Evolutionary conservation across 2,113 vertebrate species (phyloP), one percentile per base, ranked within the genome.

Genomic region (Pyrgilauda ruficollis): DNA sequence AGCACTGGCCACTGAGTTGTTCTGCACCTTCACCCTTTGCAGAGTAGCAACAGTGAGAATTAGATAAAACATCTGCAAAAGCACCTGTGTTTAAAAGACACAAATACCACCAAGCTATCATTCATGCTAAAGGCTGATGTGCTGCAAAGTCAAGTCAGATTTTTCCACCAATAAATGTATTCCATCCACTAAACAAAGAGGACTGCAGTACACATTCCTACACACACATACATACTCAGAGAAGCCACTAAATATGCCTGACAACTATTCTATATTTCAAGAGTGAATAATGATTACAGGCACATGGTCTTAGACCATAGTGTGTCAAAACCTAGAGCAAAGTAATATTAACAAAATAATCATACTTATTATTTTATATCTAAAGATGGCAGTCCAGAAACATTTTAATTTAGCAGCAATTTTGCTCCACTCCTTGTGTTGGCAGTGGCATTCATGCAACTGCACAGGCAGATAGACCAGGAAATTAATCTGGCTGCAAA

Each of bases 401-500:
- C 73, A 90, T 69, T 81, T 90, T 90, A 74, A 94, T 89, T 87
- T 77, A 89, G 64, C 55, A 66, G 50, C 52, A 73, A 74, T 84
- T 92, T 84, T 90, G 68, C 43, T 91, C 33, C 33, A 33, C 27
- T 90, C 76, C 91, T 78, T 81, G 30, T 68, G 47, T 24, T 64
- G 41, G 80, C 80, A 84, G 72, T 75, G 80, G 76, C 73, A 84
- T 95, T 93, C 94, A 94, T 59, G 33, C 52, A 82, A 93, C 77
- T 79, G 77, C 82, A 84, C 52, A 56, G 76, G 80, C 61, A 93
- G 84, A 79, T 23, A 94, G 64, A 72, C 39, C 94, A 93, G 86
- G 80, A 95, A 97, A 95, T 94, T 92, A 92, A 94, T 94, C 55
- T 55, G 43, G 63, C 72, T 88, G 79, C 79, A 80, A 87, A 93